Evolutionary conservation across 2,888 invertebrate species (phyloP).

Genomic region (Argyra leucocephala): DNA sequence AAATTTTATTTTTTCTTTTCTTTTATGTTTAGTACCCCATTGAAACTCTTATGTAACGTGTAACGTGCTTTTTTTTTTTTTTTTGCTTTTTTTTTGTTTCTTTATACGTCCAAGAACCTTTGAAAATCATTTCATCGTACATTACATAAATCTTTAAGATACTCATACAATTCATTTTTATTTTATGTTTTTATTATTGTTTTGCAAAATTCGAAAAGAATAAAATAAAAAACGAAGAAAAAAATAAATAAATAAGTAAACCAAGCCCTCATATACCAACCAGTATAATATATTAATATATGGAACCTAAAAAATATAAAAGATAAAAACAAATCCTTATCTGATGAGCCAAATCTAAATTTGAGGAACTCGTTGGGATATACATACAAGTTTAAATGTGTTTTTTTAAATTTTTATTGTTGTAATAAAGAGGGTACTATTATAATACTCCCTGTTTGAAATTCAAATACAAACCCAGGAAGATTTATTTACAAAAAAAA

Average conservation of each 20-base stretch:
- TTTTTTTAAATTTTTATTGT: no score
- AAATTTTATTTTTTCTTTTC: background rate
- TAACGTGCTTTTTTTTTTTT: background rate
- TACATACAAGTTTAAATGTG: no score
- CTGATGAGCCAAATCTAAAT: conserved; percentile 3
- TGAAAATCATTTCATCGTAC: background rate
- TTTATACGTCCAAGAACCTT: background rate
- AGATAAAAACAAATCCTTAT: background rate
- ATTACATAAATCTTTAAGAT: background rate
- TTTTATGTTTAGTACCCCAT: background rate
- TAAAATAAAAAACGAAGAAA: background rate
- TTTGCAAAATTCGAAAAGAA: background rate
- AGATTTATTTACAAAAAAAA: no score
- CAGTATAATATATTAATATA: background rate
- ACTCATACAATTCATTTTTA: background rate
- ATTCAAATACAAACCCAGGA: no score
- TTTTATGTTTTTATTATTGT: background rate
- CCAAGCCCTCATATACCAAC: background rate
- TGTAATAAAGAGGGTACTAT: no score
- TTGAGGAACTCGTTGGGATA: background rate
- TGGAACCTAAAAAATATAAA: background rate
- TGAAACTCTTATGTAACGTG: background rate
- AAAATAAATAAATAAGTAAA: background rate
- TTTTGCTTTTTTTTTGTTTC: background rate
- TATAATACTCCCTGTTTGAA: no score